These are phyloP conservation scores for Burhinus bistriatus DNA, from an alignment of 2,113 vertebrate genomes.

Conservation along the genomic window DNA sequence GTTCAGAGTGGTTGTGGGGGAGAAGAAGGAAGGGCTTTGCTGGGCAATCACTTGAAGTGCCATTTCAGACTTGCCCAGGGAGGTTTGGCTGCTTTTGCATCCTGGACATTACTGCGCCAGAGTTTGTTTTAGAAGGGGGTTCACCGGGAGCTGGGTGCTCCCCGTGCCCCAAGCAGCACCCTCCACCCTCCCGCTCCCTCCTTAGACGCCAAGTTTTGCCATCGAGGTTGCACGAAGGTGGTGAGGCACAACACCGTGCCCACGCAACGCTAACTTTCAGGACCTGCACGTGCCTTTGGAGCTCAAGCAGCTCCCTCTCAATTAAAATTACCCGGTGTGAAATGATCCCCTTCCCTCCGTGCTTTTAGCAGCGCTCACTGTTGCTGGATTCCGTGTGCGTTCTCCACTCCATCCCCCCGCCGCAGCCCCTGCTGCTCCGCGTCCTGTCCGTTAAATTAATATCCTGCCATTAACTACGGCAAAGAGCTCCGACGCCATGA, in stretches of 20 bases:
- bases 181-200: not conserved
- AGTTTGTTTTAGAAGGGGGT: not conserved
- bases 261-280: not conserved
- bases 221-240: not conserved
- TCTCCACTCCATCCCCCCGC: not conserved
- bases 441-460: not conserved
- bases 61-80: not conserved
- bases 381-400: rapidly evolving
- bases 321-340: not conserved
- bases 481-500: not conserved
- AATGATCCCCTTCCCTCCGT: not conserved
- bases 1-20: not conserved
- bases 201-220: not conserved
- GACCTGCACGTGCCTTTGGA: rapidly evolving
- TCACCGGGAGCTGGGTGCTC: not conserved
- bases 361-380: rapidly evolving
- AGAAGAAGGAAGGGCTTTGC: not conserved
- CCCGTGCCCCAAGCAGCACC: not conserved
- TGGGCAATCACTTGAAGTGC: not conserved
- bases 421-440: not conserved
- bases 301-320: not conserved
- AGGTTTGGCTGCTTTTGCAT: not conserved
- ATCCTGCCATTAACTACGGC: not conserved
- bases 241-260: rapidly evolving
- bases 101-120: not conserved